A percentile compares a stretch with the other conserved stretches of the same genome.
These are phyloP conservation scores for Zaprionus capensis DNA, from an alignment of 1,140 invertebrate species.

Conservation along the genomic window DNA sequence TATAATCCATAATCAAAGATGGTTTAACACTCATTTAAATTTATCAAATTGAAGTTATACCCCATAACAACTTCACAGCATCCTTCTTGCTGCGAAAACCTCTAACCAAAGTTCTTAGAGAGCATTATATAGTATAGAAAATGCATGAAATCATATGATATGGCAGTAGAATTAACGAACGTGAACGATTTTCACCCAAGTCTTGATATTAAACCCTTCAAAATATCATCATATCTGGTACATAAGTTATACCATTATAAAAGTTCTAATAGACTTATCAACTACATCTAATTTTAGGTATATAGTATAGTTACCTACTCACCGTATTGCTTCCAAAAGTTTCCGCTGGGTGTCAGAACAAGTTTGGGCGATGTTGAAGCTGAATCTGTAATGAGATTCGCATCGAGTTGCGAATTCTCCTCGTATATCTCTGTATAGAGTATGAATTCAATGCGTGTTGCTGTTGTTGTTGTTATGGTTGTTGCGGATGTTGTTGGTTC, in stretches of 20 bases:
- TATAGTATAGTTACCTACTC: constrained; percentile 63
- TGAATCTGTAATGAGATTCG: constrained; percentile 27
- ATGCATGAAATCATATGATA: too few relatives aligned
- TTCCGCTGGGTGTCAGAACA: constrained; percentile 27
- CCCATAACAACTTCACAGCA: too few relatives aligned
- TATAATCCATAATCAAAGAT: too few relatives aligned
- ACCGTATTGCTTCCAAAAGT: constrained; percentile 82
- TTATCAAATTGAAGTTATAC: too few relatives aligned
- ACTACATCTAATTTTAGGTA: not conserved
- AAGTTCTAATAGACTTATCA: not conserved
- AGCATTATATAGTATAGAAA: too few relatives aligned
- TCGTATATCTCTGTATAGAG: constrained; percentile 72
- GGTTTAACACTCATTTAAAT: not conserved
- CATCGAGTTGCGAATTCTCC: constrained; percentile 50
- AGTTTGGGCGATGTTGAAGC: constrained; percentile 11
- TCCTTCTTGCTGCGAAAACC: too few relatives aligned
- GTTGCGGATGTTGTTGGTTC: constrained; percentile 36
- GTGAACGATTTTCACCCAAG: too few relatives aligned
- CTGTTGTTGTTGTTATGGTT: constrained; percentile 30
- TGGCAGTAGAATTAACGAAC: too few relatives aligned
- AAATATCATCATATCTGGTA: too few relatives aligned
- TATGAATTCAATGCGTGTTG: constrained; percentile 63
- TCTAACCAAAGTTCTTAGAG: too few relatives aligned
- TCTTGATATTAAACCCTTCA: too few relatives aligned
- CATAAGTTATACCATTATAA: too few relatives aligned